Conservation (phyloP, 2,113 vertebrate genomes). For the Balaeniceps rex region DNA sequence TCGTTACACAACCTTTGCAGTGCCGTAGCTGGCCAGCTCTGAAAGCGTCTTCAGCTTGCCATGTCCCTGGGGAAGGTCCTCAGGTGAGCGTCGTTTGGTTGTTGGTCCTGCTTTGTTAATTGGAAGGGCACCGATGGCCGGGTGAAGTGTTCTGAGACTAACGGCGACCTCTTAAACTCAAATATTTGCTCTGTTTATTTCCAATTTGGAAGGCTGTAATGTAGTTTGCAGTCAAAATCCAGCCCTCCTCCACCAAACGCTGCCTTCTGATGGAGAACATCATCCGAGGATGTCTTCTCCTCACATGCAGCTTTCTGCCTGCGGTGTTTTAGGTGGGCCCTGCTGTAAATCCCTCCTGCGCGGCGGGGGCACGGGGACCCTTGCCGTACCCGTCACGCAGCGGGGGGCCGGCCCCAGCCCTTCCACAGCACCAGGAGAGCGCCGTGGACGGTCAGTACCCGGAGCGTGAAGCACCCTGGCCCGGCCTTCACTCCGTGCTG, state of each 20-base stretch:
- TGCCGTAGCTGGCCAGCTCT: neutral
- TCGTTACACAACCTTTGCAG: neutral
- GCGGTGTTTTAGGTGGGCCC: neutral
- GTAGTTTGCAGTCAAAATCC: neutral
- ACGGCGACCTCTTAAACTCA: neutral
- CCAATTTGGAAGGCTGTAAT: neutral
- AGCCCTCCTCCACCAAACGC: neutral
- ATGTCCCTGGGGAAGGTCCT: neutral
- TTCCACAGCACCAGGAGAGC: neutral
- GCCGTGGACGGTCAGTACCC: neutral
- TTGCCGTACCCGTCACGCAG: neutral
- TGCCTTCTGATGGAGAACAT: neutral
- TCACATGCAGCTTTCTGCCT: neutral
- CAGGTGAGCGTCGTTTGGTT: neutral
- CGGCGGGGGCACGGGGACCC: neutral
- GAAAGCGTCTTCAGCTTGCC: neutral
- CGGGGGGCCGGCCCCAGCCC: neutral
- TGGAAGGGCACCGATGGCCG: neutral
- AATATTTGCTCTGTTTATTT: neutral
- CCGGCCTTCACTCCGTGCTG: neutral
- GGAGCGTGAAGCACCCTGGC: neutral
- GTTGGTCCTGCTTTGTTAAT: neutral
- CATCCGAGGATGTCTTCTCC: neutral
- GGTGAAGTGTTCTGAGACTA: neutral
- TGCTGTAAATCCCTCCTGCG: neutral